Conservation (phyloP, 1,140 invertebrate genomes). For the silkworm (Bombyx mori) region ASM3026992v2 NC_085129.1:19602001-19602500, state of each 20-base stretch:
- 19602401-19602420: too few relatives aligned
- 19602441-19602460: too few relatives aligned
- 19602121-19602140: background rate
- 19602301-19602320: too few relatives aligned
- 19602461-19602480: too few relatives aligned
- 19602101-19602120: slow-evolving; percentile 5
- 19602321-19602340: too few relatives aligned
- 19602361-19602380: too few relatives aligned
- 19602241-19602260: background rate
- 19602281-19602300: slow-evolving; percentile 3
- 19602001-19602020: slow-evolving; percentile 29
- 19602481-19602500: too few relatives aligned
- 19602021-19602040: slow-evolving; percentile 9
- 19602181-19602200: slow-evolving; percentile 50
- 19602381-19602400: too few relatives aligned
- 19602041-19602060: slow-evolving; percentile 28
- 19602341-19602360: too few relatives aligned
- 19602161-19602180: slow-evolving; percentile 60
- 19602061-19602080: slow-evolving; percentile 10
- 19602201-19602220: slow-evolving; percentile 40
- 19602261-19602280: background rate
- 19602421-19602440: too few relatives aligned
- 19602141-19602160: slow-evolving; percentile 12
- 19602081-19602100: background rate
- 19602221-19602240: slow-evolving; percentile 13